Evolutionary conservation across 2,113 vertebrate species (phyloP), one percentile per base, ranked within the genome.

Genomic region (Dipodomys spectabilis): DNA sequence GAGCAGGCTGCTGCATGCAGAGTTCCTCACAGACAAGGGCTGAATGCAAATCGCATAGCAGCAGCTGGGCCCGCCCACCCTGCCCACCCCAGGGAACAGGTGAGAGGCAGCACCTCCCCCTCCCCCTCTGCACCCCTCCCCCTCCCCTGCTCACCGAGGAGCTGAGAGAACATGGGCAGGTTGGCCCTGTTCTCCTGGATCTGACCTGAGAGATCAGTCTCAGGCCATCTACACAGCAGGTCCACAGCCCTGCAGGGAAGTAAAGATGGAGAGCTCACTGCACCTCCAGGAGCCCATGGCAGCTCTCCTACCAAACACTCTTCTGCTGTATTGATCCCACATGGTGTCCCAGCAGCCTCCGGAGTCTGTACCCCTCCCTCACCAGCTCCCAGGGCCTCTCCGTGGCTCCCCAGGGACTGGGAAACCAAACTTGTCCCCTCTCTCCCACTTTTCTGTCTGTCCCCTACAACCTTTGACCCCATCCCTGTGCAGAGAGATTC

Each of bases 1-100:
- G 92, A 96, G 96, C 93, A 91, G 93, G 82, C 94, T 93, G 95
- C 95, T 22, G 92, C 95, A 25, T 88, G 82, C 90, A 57, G 90
- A 91, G 95, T 65, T 78, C 7, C 2, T 87, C 86, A 75, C 85
- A 92, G 94, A 92, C 19, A 1, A 93, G 65, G 32, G 83, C 82
- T 93, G 97, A 90, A 97, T 97, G 94, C 91, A 96, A 88, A 97
- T 95, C 1, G 0, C 35, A 44, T 85, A 94, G 88, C 60, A 4
- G 95, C 96, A 86, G 92, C 91, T 82, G 95, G 86, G 64, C 94
- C 53, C 53, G 53, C 53, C 53, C 53, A 57, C 53, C 90, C 95
- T 45, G 25, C 89, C 86, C 32, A 1, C 77, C 91, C 62, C 82
- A 1, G 0, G 65, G 79, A 89, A 72, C 93, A 95, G 93, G 94